These are phyloP conservation scores for Rhinichthys osculus DNA, from an alignment of 2,797 vertebrate species.

Conservation along the genomic window DNA sequence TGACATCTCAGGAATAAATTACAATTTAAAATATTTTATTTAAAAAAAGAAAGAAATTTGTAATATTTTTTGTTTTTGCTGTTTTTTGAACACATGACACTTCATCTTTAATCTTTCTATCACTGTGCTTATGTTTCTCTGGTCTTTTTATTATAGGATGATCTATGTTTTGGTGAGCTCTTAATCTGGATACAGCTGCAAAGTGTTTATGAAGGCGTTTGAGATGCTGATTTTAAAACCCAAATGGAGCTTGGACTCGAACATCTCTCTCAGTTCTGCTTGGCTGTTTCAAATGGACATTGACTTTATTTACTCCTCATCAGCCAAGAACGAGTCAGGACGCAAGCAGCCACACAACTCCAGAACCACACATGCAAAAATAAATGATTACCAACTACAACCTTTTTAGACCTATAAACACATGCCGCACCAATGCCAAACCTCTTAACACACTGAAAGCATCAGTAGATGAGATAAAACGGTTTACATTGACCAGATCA, in stretches of 20 bases:
- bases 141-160: conserved; percentile 83
- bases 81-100: no score
- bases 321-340: conserved; percentile 44
- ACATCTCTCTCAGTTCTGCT: conserved; percentile 64
- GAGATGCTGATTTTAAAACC: conserved; percentile 64
- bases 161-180: conserved; percentile 99
- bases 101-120: no score
- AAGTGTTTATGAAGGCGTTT: conserved; percentile 64
- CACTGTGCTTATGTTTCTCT: conserved; percentile 11
- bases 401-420: conserved; percentile 31
- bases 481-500: conserved; percentile 6
- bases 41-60: no score
- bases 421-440: background rate
- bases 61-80: no score
- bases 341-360: conserved; percentile 18
- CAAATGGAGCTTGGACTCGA: conserved; percentile 70
- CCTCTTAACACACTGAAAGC: conserved; percentile 34
- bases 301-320: conserved; percentile 50
- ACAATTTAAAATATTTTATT: no score
- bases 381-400: conserved; percentile 35
- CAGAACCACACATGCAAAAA: conserved; percentile 23
- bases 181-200: conserved; percentile 72
- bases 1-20: no score
- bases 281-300: conserved; percentile 69
- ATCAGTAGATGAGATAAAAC: conserved; percentile 13